phyloP scores from a whole-genome alignment of 1,140 invertebrate species.

The Chrysomallon squamiferum region DNA sequence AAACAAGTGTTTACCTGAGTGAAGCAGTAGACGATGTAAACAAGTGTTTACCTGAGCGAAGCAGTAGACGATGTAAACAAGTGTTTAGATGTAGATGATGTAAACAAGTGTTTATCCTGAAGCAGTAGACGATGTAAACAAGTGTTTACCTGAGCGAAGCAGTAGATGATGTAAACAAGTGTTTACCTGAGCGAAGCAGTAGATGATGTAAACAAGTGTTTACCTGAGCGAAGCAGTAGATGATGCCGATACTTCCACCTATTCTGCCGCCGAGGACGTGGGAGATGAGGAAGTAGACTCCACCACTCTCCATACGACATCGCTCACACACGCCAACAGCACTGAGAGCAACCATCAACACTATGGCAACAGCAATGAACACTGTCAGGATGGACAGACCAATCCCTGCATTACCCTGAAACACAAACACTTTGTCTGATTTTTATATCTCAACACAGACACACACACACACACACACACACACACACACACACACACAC shows the following conservation, averaged over 20 bases:
- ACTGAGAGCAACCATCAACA: slow-evolving; percentile 87
- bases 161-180: too few relatives aligned
- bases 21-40: too few relatives aligned
- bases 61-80: too few relatives aligned
- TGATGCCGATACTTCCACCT: slow-evolving; percentile 87
- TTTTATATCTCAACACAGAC: not conserved
- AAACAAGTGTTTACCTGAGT: too few relatives aligned
- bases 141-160: too few relatives aligned
- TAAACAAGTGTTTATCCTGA: too few relatives aligned
- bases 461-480: not conserved
- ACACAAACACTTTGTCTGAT: slow-evolving; percentile 7
- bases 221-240: slow-evolving; percentile 93
- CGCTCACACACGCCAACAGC: slow-evolving; percentile 95
- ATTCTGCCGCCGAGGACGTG: slow-evolving; percentile 92
- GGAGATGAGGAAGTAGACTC: slow-evolving; percentile 92
- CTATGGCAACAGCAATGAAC: slow-evolving; percentile 85
- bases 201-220: too few relatives aligned
- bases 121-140: too few relatives aligned
- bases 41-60: too few relatives aligned
- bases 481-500: slow-evolving; percentile 7
- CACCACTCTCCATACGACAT: slow-evolving; percentile 88
- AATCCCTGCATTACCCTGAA: slow-evolving; percentile 83
- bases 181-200: too few relatives aligned
- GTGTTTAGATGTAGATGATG: too few relatives aligned
- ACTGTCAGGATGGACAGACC: slow-evolving; percentile 87